Percentiles rank a stretch among this genome's conserved stretches.
Evolutionary conservation across 2,113 vertebrate species (phyloP).

Genomic region (Pao palembangensis): DNA sequence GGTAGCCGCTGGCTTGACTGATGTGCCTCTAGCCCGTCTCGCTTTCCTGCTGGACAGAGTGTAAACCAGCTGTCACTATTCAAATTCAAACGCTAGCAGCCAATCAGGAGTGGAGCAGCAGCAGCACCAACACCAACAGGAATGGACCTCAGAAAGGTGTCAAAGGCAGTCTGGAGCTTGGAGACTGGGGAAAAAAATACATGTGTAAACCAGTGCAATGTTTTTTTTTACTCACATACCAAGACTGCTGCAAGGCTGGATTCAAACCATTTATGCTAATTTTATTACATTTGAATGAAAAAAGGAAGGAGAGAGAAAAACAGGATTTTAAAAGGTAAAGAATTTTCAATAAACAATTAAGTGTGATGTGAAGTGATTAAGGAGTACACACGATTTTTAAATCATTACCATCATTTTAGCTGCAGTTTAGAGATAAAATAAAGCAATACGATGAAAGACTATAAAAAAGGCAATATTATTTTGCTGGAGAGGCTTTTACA

Average conservation of each 20-base stretch:
- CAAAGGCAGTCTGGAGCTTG: too few species aligned
- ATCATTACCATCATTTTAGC: neutral
- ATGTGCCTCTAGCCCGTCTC: slow-evolving; percentile 23
- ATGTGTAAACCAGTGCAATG: too few species aligned
- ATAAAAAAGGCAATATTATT: too few species aligned
- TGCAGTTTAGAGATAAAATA: neutral
- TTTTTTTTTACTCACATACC: too few species aligned
- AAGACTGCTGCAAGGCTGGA: too few species aligned
- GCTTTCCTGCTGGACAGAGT: slow-evolving; percentile 28
- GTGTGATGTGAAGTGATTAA: too few species aligned
- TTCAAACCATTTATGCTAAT: slow-evolving; percentile 1
- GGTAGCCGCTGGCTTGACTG: slow-evolving; percentile 25
- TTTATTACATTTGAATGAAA: neutral
- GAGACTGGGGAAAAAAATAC: too few species aligned
- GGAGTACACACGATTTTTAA: neutral
- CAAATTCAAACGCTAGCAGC: slow-evolving; percentile 39
- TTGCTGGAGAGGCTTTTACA: neutral
- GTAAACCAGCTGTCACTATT: slow-evolving; percentile 37
- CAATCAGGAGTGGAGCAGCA: slow-evolving; percentile 33
- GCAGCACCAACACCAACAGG: too few species aligned
- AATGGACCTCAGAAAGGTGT: too few species aligned
- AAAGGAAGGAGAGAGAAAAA: slow-evolving; percentile 6
- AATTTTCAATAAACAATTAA: slow-evolving; percentile 9
- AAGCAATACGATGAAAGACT: too few species aligned
- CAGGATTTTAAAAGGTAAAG: neutral